Evolutionary conservation across 2,797 vertebrate genomes (phyloP).

Genomic region (Craterocephalus amniculus): DNA sequence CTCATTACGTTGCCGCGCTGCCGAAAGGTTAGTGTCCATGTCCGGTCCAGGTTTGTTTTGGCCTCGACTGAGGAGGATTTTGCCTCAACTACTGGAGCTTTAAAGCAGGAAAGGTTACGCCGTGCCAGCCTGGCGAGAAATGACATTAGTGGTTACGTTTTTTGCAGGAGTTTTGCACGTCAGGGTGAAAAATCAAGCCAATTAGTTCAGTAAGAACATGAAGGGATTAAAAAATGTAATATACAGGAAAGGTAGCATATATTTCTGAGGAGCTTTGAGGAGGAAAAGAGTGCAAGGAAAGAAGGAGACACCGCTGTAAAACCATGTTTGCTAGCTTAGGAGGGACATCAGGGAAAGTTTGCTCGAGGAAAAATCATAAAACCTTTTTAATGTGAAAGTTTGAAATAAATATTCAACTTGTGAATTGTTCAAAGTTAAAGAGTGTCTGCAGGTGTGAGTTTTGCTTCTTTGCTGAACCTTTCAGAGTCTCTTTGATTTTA

Average conservation of each 20-base stretch:
- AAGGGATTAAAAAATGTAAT: not conserved
- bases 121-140: slow-evolving; percentile 10
- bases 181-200: not conserved
- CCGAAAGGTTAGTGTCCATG: slow-evolving; percentile 31
- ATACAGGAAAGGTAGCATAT: not conserved
- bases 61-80: slow-evolving; percentile 36
- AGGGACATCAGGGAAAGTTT: not conserved
- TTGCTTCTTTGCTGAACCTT: not conserved
- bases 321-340: not conserved
- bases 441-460: slow-evolving; percentile 26
- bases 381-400: not conserved
- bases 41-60: slow-evolving; percentile 63
- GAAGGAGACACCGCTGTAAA: not conserved
- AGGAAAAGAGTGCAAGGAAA: not conserved
- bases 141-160: not conserved
- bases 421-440: not conserved
- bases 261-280: no score
- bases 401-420: not conserved
- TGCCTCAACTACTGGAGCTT: slow-evolving; percentile 18
- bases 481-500: slow-evolving; percentile 47
- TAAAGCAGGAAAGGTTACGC: slow-evolving; percentile 18
- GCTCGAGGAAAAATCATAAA: not conserved
- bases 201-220: not conserved
- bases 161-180: not conserved
- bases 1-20: slow-evolving; percentile 24